Base-by-base conservation (phyloP, 2,888 invertebrate species). In the Andrena haemorrhoa region DNA sequence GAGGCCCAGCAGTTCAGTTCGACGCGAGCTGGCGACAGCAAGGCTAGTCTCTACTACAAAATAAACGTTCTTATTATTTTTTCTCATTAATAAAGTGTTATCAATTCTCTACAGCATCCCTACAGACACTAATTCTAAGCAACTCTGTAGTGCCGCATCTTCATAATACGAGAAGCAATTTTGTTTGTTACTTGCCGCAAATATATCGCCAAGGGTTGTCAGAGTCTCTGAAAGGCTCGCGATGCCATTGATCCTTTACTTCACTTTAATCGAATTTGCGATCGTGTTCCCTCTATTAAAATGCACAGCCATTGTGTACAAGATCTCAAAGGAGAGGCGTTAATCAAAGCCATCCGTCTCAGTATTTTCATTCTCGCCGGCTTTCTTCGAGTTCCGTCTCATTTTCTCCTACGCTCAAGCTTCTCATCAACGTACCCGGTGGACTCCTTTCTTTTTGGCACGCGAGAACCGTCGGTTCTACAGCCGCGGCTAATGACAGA, bases 401-500 rank as follows among this genome's bases (percentile, higher is more conserved):
- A 49, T 26, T 20, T 53, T 49, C 68, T 12, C 4, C 8, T 35
- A 41, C 16, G 2, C 33, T 10, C 8, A 5, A 23, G 23, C 16
- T 20, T 31, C 58, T 58, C 68, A 2, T 65, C 64, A 20, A 31
- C 8, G 35, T 51, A 33, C 35, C 23, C 56, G 31, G 6, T 31
- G 31, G 29, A 23, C 35, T 58, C 33, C 64, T 64, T 51, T n/a
- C 35, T 56, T 53, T 60, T 12, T 41, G 33, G 20, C 65, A 61
- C n/a, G 33, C 47, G 74, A 81, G 47, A 74, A 29, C 47, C 53
- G 74, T 70, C 81, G 70, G n/a, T 61, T 56, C 47, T 65, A 26
- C 16, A 29, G 8, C n/a, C 60, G 64, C 31, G 58, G 63, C 47
- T 82, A 82, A 82, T 82, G 75, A 81, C 70, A 63, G 70, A 66